Evolutionary conservation across 2,888 invertebrate species (phyloP), one percentile per base, ranked within the genome.

Genomic region (Mesochorus sp.): DNA sequence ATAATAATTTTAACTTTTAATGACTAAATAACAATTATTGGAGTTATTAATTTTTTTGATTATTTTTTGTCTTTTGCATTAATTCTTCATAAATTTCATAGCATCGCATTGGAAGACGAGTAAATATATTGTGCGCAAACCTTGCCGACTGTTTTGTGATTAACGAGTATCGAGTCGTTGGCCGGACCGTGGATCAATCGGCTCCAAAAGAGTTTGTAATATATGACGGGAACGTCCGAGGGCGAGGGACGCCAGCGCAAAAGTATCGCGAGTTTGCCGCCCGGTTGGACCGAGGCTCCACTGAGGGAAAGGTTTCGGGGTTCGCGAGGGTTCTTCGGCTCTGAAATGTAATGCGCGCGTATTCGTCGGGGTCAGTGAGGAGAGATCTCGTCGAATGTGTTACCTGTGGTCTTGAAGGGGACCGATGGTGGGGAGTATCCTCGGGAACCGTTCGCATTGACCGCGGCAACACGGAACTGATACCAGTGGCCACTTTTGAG

Each of bases 131-230:
- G n/a, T n/a, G n/a, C n/a, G n/a, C n/a, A n/a, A 89, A 94, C 94
- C 92, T 93, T 93, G 6, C 93, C 91, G n/a, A 94, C 92, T 12
- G 92, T 93, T 84, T 94, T 92, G 86, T 94, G 94, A 81, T 93
- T 93, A 5, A 94, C 94, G 17, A 95, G 91, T 31, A 95, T 93
- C 0, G 94, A 94, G 87, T 94, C 93, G 1, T 93, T 93, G 8
- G 92, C 92, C 4, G 93, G 91, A 0, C 94, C 95, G 74, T 93
- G 93, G 0, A 95, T 93, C 26, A 95, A 92, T 57, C 94, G 91
- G 79, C 95, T 95, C 95, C 96, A 96, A 86, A 94, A 95, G 2
- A 96, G 94, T 86, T 95, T 95, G 88, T 96, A 96, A 82, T 92
- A 93, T 75, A 93, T 93, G 53, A 96, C 93, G 0, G 95, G 95